Evolutionary conservation across 2,113 vertebrate genomes (phyloP).

Genomic region (Camelus bactrianus): DNA sequence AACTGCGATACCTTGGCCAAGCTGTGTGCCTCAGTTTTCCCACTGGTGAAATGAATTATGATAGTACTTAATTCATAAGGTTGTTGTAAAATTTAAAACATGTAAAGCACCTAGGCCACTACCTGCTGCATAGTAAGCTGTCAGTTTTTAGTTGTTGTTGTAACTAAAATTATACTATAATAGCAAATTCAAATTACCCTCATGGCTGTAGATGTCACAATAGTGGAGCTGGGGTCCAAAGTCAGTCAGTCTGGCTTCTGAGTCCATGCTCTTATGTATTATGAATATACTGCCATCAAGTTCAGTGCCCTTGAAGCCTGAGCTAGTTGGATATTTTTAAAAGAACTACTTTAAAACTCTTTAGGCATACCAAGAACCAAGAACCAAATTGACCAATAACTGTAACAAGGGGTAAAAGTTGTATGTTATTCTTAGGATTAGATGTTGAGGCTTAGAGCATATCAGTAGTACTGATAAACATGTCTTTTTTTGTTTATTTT

Average conservation of each 20-base stretch:
- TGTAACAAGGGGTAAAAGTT: background rate
- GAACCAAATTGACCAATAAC: background rate
- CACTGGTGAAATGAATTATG: background rate
- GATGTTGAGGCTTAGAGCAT: background rate
- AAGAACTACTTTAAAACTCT: constrained; percentile 30
- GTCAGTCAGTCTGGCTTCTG: background rate
- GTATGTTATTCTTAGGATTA: background rate
- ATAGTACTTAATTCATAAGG: background rate
- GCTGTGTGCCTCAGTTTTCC: background rate
- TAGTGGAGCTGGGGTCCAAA: background rate
- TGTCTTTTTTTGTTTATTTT: constrained; percentile 73
- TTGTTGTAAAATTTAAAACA: constrained; percentile 39
- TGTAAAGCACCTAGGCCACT: background rate
- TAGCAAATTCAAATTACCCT: background rate
- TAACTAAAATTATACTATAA: constrained; percentile 5
- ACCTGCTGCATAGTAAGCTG: background rate
- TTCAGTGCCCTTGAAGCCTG: background rate
- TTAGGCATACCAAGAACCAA: background rate
- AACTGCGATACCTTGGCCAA: background rate
- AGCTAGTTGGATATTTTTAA: constrained; percentile 20
- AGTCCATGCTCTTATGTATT: background rate
- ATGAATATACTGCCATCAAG: background rate
- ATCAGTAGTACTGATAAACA: background rate
- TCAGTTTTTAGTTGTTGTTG: constrained; percentile 19
- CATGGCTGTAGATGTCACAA: background rate